Evolutionary conservation across 2,888 invertebrate genomes (phyloP).

Genomic region (Lepidocyrtinus sp.): DNA sequence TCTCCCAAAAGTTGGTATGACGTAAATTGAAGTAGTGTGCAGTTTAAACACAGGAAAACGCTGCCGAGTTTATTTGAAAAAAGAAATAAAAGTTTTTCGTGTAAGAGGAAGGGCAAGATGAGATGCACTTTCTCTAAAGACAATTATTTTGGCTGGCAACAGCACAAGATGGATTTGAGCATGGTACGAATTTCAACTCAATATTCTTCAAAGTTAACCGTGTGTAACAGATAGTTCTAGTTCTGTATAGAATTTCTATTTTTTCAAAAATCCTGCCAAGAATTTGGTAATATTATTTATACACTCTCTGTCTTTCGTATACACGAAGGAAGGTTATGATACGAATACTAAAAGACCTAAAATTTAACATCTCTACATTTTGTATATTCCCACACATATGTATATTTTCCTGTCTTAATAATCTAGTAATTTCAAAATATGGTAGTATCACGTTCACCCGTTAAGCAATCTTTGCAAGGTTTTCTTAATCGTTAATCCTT

Average conservation of each 20-base stretch:
- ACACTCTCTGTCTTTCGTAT: no score
- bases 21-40: no score
- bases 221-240: no score
- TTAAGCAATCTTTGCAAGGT: not conserved
- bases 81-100: not conserved
- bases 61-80: not conserved
- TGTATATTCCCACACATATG: no score
- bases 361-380: no score
- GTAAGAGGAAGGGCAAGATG: not conserved
- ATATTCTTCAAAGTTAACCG: not conserved
- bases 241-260: no score
- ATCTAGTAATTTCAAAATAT: conserved; percentile 11
- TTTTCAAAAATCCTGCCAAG: no score
- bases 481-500: not conserved
- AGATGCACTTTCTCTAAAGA: not conserved
- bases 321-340: no score
- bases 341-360: no score
- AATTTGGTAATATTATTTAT: no score
- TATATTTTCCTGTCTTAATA: no score
- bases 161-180: not conserved
- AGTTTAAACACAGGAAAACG: not conserved
- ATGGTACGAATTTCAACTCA: not conserved
- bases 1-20: not conserved
- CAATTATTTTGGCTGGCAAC: not conserved
- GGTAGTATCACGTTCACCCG: not conserved